Conservation (phyloP, 1,140 invertebrate species). For the Bombus terrestris region DNA sequence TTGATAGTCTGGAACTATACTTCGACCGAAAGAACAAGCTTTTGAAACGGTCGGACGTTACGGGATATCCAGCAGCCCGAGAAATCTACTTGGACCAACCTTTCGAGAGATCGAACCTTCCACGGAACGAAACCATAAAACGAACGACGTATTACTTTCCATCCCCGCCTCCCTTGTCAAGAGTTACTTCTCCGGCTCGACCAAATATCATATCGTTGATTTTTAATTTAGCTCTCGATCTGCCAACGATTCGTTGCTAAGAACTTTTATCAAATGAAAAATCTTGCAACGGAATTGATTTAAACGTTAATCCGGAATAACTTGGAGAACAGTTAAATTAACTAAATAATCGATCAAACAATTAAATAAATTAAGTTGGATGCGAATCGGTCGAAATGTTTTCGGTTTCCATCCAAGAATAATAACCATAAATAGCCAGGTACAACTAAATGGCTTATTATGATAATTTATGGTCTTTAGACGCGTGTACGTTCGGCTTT, state of each 20-base stretch:
- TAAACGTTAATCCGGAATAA: not conserved
- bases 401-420: not conserved
- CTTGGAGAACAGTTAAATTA: not conserved
- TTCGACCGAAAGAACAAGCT: not conserved
- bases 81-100: not conserved
- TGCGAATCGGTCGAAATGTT: not conserved
- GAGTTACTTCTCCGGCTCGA: not conserved
- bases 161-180: not conserved
- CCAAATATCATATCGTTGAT: not conserved
- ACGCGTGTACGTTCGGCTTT: not conserved
- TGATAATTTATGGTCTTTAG: not conserved
- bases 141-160: not conserved
- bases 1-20: not conserved
- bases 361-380: not conserved
- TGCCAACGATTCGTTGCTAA: not conserved
- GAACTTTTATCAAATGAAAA: not conserved
- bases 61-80: not conserved
- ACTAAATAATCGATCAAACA: fast-evolving
- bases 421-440: not conserved
- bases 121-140: not conserved
- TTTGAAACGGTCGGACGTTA: slow-evolving; percentile 21
- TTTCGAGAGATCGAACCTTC: not conserved
- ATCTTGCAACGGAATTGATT: not conserved
- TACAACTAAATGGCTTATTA: not conserved
- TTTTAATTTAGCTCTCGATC: too few relatives aligned